Percentiles rank a stretch among this genome's conserved stretches.
These are phyloP conservation scores for Erpobdella octoculata DNA, from an alignment of 2,888 invertebrate species.

Conservation along the genomic window DNA sequence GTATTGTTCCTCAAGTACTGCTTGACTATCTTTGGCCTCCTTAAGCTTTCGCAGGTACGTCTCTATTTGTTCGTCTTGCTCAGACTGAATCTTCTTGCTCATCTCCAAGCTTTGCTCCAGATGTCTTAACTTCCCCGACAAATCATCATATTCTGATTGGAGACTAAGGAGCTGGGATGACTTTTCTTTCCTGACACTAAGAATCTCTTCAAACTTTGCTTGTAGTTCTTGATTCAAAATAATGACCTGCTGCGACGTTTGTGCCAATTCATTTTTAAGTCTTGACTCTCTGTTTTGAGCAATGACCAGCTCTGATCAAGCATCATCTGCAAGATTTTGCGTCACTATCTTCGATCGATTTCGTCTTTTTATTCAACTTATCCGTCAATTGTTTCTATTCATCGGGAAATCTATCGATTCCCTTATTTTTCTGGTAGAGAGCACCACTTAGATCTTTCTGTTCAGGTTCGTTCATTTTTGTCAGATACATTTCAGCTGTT, in stretches of 20 bases:
- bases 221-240: constrained; percentile 71
- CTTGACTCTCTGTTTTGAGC: constrained; percentile 63
- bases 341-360: too few relatives aligned
- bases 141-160: constrained; percentile 71
- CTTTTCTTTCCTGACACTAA: constrained; percentile 68
- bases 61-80: constrained; percentile 63
- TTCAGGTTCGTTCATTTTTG: too few relatives aligned
- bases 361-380: too few relatives aligned
- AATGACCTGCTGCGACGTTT: constrained; percentile 70
- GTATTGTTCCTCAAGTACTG: constrained; percentile 64
- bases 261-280: constrained; percentile 70
- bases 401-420: too few relatives aligned
- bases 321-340: too few relatives aligned
- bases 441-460: too few relatives aligned
- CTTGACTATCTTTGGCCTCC: constrained; percentile 66
- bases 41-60: constrained; percentile 64
- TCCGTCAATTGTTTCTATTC: too few relatives aligned
- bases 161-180: constrained; percentile 60
- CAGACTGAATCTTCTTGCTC: constrained; percentile 65
- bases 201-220: constrained; percentile 68
- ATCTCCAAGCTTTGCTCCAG: constrained; percentile 64
- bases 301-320: constrained; percentile 24
- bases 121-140: constrained; percentile 69
- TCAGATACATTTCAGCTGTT: too few relatives aligned
- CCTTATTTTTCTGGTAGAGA: too few relatives aligned